Evolutionary conservation across 2,888 invertebrate species (phyloP), one percentile per base, ranked within the genome.

Genomic region (Eupithecia exiguata): DNA sequence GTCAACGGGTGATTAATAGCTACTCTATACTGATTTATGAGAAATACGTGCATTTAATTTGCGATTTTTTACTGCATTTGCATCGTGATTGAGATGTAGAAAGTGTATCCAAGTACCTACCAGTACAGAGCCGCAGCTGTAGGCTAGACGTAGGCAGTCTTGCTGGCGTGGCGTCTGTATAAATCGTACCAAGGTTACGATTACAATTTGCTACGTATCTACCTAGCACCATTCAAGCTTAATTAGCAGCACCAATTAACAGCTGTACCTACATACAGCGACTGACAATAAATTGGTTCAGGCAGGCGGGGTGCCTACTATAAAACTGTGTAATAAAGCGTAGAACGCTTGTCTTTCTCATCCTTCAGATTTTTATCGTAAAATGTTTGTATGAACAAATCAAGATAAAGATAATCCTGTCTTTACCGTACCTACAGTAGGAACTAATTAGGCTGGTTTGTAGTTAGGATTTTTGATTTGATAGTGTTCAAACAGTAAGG

Each of bases 191-290:
- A 85, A 84, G 82, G 82, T 81, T 82, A 76, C 70, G 68, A 75
- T 68, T 74, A 74, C 74, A 70, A 53, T 66, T 73, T 66, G 80
- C 81, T 70, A 68, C 46, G 77, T 79, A 80, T 35, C 65, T n/a
- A 63, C 18, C 35, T 36, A 30, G 74, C 70, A 77, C 77, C 74
- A 81, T 82, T 86, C 76, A 75, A 78, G 80, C 83, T 86, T 87
- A 87, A 89, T 88, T 84, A 84, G 84, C 79, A 82, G 83, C 85
- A 83, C 81, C 81, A 87, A 87, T 87, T 86, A 87, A 81, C 87
- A 83, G 80, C 84, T 88, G 87, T 84, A 79, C 78, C 82, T 79
- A 87, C 80, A 65, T 53, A 69, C 46, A 53, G 69, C 49, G 38
- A 49, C 58, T 38, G 30, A 72, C 75, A 70, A 62, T 72, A 68